Base-by-base conservation (phyloP, 2,888 invertebrate genomes). In the Artemia sp. region DNA sequence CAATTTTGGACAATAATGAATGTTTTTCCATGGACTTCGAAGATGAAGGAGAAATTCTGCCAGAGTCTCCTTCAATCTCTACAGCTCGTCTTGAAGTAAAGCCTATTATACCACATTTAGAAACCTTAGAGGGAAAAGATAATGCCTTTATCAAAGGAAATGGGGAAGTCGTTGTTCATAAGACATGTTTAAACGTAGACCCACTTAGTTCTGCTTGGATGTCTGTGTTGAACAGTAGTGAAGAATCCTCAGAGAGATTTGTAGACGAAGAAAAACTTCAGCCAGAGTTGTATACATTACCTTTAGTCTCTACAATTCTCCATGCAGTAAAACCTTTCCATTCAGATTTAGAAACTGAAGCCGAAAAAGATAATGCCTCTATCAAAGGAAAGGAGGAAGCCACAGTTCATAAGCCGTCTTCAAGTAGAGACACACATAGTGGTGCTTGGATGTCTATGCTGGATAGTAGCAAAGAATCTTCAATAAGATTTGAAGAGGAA, bases 1-100 rank as follows among this genome's bases (percentile, higher is more conserved):
- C 76, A 69, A 76, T 77, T 11, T 68, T 77, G 58, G 79, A 80
- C 70, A 78, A 80, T 70, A 77, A 78, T n/a, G 76, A 78, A 72
- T 73, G 74, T 8, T 75, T 80, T 67, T 77, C 78, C 1, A 78
- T 77, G 51, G 77, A 78, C n/a, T 78, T 77, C 68, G 72, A 73
- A 72, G 67, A 52, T 68, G 69, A 72, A 71, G 68, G 70, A 71
- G 67, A 72, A 71, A 64, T 68, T n/a, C 71, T 67, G 64, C 58
- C 64, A 9, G 64, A 51, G 50, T 19, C 58, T 64, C 8, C 58
- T 19, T 12, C 51, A 12, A 52, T 19, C 8, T 38, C 67, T 67
- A 24, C 14, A 24, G 67, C 24, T 67, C 6, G 58, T 53, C n/a
- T 52, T 12, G 52, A 38, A 52, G 52, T 52, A 51, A 52, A 51